These are phyloP conservation scores for Crotalus tigris DNA, from an alignment of 2,113 vertebrate species.

Conservation along the genomic window DNA sequence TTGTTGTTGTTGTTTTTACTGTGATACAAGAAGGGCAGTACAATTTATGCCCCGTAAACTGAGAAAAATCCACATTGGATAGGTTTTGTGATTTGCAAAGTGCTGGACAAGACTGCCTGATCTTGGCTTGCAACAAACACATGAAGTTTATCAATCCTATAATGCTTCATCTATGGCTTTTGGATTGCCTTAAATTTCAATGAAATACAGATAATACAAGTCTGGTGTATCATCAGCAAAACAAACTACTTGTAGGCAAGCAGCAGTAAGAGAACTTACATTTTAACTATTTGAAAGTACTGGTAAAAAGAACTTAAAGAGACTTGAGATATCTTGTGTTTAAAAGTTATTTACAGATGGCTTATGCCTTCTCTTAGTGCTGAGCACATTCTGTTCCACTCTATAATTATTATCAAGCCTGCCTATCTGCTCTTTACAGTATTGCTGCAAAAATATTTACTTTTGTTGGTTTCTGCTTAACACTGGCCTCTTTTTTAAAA, in stretches of 20 bases:
- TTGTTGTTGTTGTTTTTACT: rapidly evolving
- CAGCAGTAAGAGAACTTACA: not conserved
- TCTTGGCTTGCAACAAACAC: not conserved
- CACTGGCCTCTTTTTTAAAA: not conserved
- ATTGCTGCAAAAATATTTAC: not conserved
- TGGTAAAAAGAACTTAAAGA: not conserved
- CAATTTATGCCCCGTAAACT: not conserved
- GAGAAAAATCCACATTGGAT: not conserved
- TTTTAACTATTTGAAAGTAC: not conserved
- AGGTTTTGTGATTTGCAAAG: not conserved
- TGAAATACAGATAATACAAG: not conserved
- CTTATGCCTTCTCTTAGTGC: not conserved
- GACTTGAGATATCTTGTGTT: not conserved
- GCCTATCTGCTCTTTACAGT: not conserved
- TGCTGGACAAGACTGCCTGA: not conserved
- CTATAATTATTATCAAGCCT: not conserved
- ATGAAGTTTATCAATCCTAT: not conserved
- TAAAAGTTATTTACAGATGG: not conserved
- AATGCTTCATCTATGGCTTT: not conserved
- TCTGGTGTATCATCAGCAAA: not conserved
- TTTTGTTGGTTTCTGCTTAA: not conserved
- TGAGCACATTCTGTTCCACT: not conserved
- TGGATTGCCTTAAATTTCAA: not conserved
- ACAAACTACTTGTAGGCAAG: not conserved
- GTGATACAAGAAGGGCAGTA: not conserved